These are phyloP conservation scores for Heliconius ismenius DNA, from an alignment of 2,888 invertebrate species.

Conservation along the genomic window DNA sequence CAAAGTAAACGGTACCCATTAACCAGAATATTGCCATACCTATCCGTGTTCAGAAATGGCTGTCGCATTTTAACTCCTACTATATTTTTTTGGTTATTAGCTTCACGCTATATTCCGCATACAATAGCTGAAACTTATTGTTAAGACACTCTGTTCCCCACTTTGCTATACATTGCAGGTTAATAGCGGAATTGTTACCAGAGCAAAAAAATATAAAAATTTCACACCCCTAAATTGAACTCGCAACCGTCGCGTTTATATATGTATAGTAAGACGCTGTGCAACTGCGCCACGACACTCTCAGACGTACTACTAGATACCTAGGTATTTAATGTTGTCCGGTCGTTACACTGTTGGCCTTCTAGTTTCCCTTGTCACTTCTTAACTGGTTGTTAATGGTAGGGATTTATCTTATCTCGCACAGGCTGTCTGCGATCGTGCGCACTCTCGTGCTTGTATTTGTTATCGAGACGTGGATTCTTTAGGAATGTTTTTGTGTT, in stretches of 20 bases:
- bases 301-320: constrained; percentile 19
- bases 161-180: too few species aligned
- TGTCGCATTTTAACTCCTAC: constrained; percentile 25
- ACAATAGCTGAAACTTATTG: too few species aligned
- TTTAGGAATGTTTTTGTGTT: background rate
- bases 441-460: background rate
- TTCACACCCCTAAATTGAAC: background rate
- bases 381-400: constrained; percentile 33
- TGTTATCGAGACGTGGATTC: background rate
- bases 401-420: constrained; percentile 33
- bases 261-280: background rate
- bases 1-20: constrained; percentile 22
- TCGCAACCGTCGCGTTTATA: background rate
- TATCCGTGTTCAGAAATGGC: constrained; percentile 29
- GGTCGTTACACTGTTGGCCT: constrained; percentile 35
- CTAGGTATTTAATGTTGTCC: constrained; percentile 33
- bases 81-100: background rate
- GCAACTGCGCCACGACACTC: background rate
- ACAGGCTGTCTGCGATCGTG: background rate
- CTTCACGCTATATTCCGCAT: background rate
- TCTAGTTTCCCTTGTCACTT: constrained; percentile 36
- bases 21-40: constrained; percentile 23
- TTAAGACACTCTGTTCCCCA: too few species aligned
- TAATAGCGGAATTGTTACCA: background rate
- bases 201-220: background rate